phyloP scores from a whole-genome alignment of 2,113 vertebrate species.

The Megaceryle torquata region DNA sequence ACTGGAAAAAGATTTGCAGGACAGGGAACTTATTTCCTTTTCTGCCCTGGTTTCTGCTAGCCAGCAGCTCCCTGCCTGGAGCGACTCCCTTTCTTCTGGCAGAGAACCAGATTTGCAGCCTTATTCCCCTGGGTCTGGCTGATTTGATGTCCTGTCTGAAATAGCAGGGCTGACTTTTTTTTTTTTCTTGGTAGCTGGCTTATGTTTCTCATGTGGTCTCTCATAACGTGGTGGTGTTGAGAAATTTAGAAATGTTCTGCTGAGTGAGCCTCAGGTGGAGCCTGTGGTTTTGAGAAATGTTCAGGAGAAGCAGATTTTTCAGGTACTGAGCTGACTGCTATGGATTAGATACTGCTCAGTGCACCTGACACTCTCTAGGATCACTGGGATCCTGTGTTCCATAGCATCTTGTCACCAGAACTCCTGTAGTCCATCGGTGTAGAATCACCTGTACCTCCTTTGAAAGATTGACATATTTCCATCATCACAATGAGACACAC shows the following conservation, averaged over 20 bases:
- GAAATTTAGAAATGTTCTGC: not conserved
- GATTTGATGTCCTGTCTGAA: not conserved
- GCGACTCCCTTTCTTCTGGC: not conserved
- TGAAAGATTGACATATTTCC: not conserved
- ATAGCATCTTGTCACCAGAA: not conserved
- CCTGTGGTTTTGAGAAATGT: not conserved
- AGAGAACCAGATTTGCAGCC: not conserved
- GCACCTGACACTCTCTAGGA: not conserved
- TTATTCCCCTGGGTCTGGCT: not conserved
- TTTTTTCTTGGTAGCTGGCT: not conserved
- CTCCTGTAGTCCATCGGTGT: not conserved
- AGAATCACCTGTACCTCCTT: not conserved
- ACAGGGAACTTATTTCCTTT: not conserved
- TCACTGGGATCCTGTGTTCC: not conserved
- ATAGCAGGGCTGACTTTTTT: not conserved
- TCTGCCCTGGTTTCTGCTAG: not conserved
- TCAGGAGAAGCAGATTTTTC: not conserved
- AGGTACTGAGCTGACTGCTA: not conserved
- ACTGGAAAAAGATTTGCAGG: not conserved
- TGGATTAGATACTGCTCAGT: not conserved
- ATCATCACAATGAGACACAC: not conserved
- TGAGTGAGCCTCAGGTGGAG: not conserved
- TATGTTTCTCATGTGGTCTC: not conserved
- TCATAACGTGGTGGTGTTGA: not conserved
- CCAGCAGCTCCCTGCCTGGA: not conserved